Evolutionary conservation across 2,113 vertebrate species (phyloP).

Genomic region (Glaucomys volans): DNA sequence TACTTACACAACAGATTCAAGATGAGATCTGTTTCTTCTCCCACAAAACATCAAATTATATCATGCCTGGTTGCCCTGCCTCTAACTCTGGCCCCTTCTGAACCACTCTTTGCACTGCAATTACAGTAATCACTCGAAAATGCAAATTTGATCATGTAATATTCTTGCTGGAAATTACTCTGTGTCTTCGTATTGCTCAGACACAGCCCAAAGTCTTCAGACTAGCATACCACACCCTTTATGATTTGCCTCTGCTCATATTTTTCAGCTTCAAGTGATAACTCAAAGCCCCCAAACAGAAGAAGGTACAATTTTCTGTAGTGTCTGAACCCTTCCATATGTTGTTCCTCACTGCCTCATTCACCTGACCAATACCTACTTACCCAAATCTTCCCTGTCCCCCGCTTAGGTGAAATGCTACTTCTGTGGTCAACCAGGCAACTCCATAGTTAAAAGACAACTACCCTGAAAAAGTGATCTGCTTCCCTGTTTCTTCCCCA

Average conservation of each 20-base stretch:
- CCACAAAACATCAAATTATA: background rate
- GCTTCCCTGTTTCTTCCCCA: background rate
- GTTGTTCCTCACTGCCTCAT: background rate
- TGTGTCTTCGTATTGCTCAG: background rate
- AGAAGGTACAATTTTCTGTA: background rate
- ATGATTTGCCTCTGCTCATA: background rate
- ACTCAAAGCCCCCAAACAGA: background rate
- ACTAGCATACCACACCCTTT: background rate
- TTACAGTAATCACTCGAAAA: slow-evolving; percentile 25
- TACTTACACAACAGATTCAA: background rate
- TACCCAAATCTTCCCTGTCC: background rate
- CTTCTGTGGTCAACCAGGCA: background rate
- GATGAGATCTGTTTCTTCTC: background rate
- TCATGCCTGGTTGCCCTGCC: background rate
- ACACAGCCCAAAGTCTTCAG: background rate
- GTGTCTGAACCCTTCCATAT: background rate
- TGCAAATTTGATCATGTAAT: background rate
- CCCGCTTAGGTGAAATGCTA: background rate
- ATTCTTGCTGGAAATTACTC: slow-evolving; percentile 21
- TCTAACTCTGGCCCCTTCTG: background rate
- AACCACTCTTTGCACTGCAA: background rate
- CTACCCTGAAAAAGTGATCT: background rate
- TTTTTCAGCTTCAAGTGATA: background rate
- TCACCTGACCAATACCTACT: background rate
- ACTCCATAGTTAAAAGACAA: background rate